Conservation (phyloP, 2,113 vertebrate species). For the Xyrauchen texanus region DNA sequence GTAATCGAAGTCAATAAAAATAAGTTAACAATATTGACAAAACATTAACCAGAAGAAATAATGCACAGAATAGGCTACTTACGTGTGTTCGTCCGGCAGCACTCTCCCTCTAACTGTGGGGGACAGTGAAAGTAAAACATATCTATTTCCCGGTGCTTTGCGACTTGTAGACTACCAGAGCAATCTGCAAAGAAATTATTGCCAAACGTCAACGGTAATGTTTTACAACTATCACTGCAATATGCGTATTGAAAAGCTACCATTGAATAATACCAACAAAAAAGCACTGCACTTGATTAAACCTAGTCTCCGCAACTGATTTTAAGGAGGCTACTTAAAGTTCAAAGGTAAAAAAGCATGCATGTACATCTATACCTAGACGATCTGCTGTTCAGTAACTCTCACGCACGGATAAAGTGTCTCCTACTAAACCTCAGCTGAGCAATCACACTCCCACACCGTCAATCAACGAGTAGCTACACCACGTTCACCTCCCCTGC, state of each 20-base stretch:
- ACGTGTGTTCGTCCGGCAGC: conserved; percentile 73
- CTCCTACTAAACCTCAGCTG: conserved; percentile 43
- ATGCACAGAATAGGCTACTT: conserved; percentile 53
- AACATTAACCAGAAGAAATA: background rate
- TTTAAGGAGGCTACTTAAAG: background rate
- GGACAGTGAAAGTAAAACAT: conserved; percentile 99
- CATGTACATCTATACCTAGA: conserved; percentile 23
- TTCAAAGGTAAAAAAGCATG: background rate
- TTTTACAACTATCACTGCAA: background rate
- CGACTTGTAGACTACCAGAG: conserved; percentile 11
- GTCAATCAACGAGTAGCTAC: conserved; percentile 42
- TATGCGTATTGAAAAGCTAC: conserved; percentile 43
- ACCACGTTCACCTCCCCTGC: conserved; percentile 25
- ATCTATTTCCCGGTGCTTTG: conserved; percentile 48
- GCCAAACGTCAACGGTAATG: background rate
- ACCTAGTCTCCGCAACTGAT: background rate
- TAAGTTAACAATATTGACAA: background rate
- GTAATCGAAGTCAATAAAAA: background rate
- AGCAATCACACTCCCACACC: conserved; percentile 27
- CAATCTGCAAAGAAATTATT: background rate
- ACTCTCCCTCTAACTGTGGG: conserved; percentile 93
- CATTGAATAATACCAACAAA: background rate
- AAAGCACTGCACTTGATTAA: background rate
- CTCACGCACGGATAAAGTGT: background rate
- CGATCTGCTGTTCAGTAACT: background rate